Base-by-base conservation (phyloP, 2,888 invertebrate genomes). In the Lutraria lutraria region DNA sequence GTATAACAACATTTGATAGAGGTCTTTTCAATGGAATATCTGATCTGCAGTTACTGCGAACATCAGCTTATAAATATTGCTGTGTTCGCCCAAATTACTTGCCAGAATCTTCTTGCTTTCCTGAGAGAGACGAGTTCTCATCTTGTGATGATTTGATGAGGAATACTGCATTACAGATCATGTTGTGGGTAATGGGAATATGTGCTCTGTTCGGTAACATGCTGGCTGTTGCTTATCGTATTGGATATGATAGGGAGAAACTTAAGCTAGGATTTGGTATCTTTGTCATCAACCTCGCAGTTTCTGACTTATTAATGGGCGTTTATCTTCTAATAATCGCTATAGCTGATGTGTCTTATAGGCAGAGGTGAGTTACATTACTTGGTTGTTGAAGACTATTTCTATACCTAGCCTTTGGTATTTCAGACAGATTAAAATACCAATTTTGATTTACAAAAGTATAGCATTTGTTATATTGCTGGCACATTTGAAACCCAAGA, bases 301-400 rank as follows among this genome's bases (percentile, higher is more conserved):
- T 92, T 25, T 91, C 94, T 1, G 94, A 94, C 60, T 90, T 93
- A 0, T 43, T 93, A 4, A 94, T 94, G 94, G 94, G 94, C 0
- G 29, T 94, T 0, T 94, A 94, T 81, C 82, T 94, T 72, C 52
- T 92, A 29, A 91, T 91, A 13, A 89, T 94, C 16, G 94, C 93
- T 10, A 81, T 79, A 0, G 93, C 93, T 12, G 94, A 94, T 83
- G 76, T 88, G 0, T 43, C 34, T 21, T 94, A 95, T 85, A 53
- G 85, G 43, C 56, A 80, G 53, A 85, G 85, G 85, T 85, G 15
- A n/a, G 72, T 13, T 31, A 34, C 15, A 10, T 10, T 79, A 31
- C 34, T 29, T 79, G 4, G 6, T 8, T 43, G 43, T 2, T 43
- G 43, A 43, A 43, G 43, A 43, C 4, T 43, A 8, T n/a, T n/a